Percentiles rank a stretch among this genome's conserved stretches.
Conservation (phyloP, 35 echinoderm and acorn worm genomes). For the Holothuria glaberrima region DNA sequence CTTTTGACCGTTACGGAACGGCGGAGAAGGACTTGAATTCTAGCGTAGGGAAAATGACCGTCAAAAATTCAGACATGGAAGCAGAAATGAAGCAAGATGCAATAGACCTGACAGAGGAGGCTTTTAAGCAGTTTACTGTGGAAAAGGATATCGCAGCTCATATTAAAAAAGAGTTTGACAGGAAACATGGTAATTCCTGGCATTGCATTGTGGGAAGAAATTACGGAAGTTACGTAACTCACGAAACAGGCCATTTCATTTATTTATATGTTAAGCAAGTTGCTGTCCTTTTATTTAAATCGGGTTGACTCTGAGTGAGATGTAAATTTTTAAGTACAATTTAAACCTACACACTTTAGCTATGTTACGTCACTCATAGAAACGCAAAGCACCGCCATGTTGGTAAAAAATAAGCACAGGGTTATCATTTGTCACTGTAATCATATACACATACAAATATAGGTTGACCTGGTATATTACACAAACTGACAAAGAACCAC, state of each 20-base stretch:
- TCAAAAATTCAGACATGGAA: slow-evolving; percentile 68
- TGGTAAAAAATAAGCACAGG: too few species aligned
- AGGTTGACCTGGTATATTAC: too few species aligned
- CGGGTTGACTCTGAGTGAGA: slow-evolving; percentile 13
- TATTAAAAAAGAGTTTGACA: slow-evolving; percentile 70
- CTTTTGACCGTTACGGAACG: not conserved
- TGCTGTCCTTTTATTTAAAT: slow-evolving; percentile 66
- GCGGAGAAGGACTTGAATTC: not conserved
- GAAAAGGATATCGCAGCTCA: slow-evolving; percentile 75
- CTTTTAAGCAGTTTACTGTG: slow-evolving; percentile 60
- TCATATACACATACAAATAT: too few species aligned
- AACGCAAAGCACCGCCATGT: too few species aligned
- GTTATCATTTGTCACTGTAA: too few species aligned
- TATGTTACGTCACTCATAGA: too few species aligned
- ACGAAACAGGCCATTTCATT: slow-evolving; percentile 69
- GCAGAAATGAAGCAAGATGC: slow-evolving; percentile 60
- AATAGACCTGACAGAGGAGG: slow-evolving; percentile 29
- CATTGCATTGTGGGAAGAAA: slow-evolving; percentile 79
- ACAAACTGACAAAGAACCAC: too few species aligned
- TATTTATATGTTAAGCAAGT: slow-evolving; percentile 67
- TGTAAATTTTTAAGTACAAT: too few species aligned
- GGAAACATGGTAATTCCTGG: slow-evolving; percentile 61
- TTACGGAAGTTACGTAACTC: slow-evolving; percentile 74
- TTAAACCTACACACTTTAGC: too few species aligned
- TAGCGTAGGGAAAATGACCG: too few species aligned